Percentiles rank a stretch among this genome's conserved stretches.
These are phyloP conservation scores for Ramphastos sulfuratus DNA, from an alignment of 2,113 vertebrate genomes.

Conservation along the genomic window DNA sequence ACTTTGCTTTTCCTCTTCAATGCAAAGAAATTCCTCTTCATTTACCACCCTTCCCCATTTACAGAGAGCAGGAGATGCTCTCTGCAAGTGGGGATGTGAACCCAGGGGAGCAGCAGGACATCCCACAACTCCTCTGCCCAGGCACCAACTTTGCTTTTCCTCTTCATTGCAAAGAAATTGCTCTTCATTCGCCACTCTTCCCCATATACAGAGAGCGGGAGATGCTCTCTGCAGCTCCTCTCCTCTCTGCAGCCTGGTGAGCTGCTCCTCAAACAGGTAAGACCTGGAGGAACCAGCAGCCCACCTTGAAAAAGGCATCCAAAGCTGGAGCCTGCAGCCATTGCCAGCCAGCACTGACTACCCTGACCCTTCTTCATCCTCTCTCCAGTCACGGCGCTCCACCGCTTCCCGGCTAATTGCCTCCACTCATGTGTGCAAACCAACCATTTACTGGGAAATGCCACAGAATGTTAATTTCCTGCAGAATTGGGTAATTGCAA, in stretches of 20 bases:
- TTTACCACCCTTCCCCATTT: neutral
- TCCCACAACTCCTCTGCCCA: neutral
- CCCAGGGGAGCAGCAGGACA: neutral
- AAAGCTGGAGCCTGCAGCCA: accelerated
- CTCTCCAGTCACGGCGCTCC: constrained; percentile 57
- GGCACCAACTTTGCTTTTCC: accelerated
- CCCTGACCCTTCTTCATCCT: constrained; percentile 48
- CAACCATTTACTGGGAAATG: constrained; percentile 70
- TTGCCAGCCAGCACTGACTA: accelerated
- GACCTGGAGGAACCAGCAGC: neutral
- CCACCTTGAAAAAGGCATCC: accelerated
- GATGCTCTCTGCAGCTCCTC: neutral
- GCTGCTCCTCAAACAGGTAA: neutral
- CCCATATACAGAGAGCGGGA: neutral
- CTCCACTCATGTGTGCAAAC: constrained; percentile 77
- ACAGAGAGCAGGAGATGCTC: no score
- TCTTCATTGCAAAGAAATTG: no score
- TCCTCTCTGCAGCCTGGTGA: neutral
- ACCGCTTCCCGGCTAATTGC: constrained; percentile 73
- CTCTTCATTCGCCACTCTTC: neutral
- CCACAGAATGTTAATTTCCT: constrained; percentile 78
- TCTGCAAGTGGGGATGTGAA: neutral
- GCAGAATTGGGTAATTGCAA: constrained; percentile 63
- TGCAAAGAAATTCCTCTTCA: no score
- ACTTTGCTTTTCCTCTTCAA: no score